These are phyloP conservation scores for Dipodomys spectabilis DNA, from an alignment of 2,113 vertebrate species.

Conservation along the genomic window DNA sequence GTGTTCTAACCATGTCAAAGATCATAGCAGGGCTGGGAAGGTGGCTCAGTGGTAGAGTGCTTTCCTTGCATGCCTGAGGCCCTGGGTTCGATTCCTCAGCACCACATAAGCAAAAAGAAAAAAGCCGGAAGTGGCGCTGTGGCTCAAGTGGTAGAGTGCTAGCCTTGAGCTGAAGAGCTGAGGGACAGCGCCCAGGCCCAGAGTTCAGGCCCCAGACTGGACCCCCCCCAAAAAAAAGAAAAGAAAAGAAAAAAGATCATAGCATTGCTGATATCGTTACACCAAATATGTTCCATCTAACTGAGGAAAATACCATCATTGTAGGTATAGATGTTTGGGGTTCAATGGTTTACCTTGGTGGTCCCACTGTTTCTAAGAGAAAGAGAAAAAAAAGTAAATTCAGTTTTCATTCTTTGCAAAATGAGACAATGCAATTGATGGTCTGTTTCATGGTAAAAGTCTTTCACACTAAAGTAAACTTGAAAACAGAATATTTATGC, in stretches of 20 bases:
- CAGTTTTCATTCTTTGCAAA: constrained; percentile 33
- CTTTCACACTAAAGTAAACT: constrained; percentile 80
- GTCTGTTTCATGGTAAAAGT: constrained; percentile 72
- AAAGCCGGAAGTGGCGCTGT: too few relatives aligned
- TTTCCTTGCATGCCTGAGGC: too few relatives aligned
- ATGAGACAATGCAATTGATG: constrained; percentile 37
- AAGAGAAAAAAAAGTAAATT: constrained; percentile 14
- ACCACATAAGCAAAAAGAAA: too few relatives aligned
- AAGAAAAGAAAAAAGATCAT: not conserved
- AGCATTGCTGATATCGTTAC: not conserved
- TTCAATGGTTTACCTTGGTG: not conserved
- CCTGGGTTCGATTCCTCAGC: too few relatives aligned
- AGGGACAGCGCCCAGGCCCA: too few relatives aligned
- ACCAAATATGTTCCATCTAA: not conserved
- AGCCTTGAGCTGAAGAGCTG: too few relatives aligned
- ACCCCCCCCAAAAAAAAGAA: too few relatives aligned
- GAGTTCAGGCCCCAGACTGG: too few relatives aligned
- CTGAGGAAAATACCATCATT: constrained; percentile 26
- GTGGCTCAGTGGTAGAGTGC: too few relatives aligned
- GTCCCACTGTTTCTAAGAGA: not conserved
- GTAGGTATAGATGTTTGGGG: constrained; percentile 17
- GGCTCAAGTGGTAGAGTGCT: too few relatives aligned
- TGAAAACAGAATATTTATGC: constrained; percentile 81
- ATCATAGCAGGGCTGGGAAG: not conserved
- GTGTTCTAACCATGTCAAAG: not conserved